Evolutionary conservation across 2,797 vertebrate genomes (phyloP).

Genomic region (Choloepus didactylus): DNA sequence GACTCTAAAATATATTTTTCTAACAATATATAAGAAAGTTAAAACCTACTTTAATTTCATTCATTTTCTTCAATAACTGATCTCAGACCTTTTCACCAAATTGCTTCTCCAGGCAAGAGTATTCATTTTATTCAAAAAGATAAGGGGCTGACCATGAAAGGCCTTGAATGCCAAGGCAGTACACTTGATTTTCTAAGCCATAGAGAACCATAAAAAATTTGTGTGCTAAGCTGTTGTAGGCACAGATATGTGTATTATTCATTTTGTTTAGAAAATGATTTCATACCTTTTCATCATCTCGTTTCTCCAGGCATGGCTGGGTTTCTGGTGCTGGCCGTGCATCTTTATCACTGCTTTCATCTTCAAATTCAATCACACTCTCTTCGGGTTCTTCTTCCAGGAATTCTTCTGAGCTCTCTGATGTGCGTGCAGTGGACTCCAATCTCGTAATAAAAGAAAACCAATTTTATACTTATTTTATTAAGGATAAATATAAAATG

Average conservation of each 20-base stretch:
- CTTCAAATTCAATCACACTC: slow-evolving; percentile 72
- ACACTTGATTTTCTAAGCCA: too few species aligned
- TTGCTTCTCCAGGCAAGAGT: slow-evolving; percentile 76
- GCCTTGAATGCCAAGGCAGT: too few species aligned
- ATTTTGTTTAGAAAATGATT: not conserved
- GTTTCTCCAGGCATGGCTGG: slow-evolving; percentile 78
- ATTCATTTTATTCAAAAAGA: too few species aligned
- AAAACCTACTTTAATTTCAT: not conserved
- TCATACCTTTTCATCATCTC: slow-evolving; percentile 84
- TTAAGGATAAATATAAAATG: slow-evolving; percentile 48
- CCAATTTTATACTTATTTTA: slow-evolving; percentile 24
- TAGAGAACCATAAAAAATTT: too few species aligned
- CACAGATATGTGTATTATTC: not conserved
- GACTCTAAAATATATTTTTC: slow-evolving; percentile 20
- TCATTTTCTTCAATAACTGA: not conserved
- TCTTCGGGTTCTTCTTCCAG: slow-evolving; percentile 80
- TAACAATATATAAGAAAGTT: not conserved
- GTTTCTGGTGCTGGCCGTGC: slow-evolving; percentile 47
- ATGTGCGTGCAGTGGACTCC: slow-evolving; percentile 66
- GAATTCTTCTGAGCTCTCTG: slow-evolving; percentile 85
- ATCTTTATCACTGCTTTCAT: slow-evolving; percentile 76
- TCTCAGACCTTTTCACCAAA: slow-evolving; percentile 83
- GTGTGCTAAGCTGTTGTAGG: too few species aligned
- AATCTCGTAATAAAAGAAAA: slow-evolving; percentile 76
- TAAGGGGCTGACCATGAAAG: too few species aligned